Conservation (phyloP, 2,113 vertebrate species). For the Epinephelus moara region DNA sequence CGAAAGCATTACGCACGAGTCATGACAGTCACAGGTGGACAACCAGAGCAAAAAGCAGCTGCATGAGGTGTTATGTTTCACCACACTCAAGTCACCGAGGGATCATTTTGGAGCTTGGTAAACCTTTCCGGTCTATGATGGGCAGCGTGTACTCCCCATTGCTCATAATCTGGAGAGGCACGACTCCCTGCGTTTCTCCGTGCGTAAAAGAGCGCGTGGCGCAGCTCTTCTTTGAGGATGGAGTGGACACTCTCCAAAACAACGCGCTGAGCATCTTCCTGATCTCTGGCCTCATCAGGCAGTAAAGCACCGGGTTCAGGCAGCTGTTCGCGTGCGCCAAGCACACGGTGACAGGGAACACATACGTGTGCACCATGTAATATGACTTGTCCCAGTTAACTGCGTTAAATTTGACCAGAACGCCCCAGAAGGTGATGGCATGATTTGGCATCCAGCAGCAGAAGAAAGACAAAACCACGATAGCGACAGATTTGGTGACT, state of each 20-base stretch:
- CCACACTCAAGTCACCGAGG: not conserved
- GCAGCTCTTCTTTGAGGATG: constrained; percentile 61
- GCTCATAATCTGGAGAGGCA: constrained; percentile 70
- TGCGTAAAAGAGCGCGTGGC: constrained; percentile 74
- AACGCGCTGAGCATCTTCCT: constrained; percentile 81
- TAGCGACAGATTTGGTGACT: constrained; percentile 81
- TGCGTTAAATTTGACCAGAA: constrained; percentile 86
- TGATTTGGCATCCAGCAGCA: constrained; percentile 84
- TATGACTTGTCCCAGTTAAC: constrained; percentile 84
- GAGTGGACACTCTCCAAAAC: constrained; percentile 79
- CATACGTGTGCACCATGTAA: constrained; percentile 85
- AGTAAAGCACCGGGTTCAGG: constrained; percentile 86
- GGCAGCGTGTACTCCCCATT: constrained; percentile 70
- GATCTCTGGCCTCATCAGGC: constrained; percentile 86
- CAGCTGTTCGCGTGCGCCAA: constrained; percentile 88
- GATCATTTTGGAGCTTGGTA: constrained; percentile 31
- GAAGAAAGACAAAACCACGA: constrained; percentile 81
- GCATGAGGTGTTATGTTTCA: not conserved
- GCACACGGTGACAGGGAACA: constrained; percentile 87
- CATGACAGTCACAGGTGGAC: not conserved
- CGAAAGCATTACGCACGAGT: constrained; percentile 29
- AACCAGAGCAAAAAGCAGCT: not conserved
- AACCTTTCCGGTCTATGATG: constrained; percentile 63
- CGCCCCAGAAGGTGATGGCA: constrained; percentile 88
- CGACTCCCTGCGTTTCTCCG: constrained; percentile 62